Base-by-base conservation (phyloP, 2,113 vertebrate genomes). In the Lutjanus erythropterus region DNA sequence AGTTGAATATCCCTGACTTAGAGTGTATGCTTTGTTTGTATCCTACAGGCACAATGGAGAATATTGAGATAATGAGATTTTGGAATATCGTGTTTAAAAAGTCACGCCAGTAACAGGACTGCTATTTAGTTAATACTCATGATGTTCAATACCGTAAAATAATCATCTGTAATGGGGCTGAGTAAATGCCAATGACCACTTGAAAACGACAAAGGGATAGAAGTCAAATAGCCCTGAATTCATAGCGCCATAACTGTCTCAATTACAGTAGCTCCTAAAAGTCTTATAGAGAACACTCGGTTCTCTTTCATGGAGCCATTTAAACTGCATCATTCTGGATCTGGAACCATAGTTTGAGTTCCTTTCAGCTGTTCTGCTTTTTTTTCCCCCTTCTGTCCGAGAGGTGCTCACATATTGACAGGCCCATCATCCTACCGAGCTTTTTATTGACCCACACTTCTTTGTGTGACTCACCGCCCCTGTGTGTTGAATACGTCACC, bases 331-430 rank as follows among this genome's bases (percentile, higher is more conserved):
- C 61, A 78, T 83, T 87, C 56, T 55, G 47, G 46, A 69, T 1
- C 14, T 19, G 2, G 1, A 62, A 11, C 9, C 7, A 37, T 11
- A 70, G 18, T 83, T 55, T 33, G 7, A 73, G 41, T 46, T 15
- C 12, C 52, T 80, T 75, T 23, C 61, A 75, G 49, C 69, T 61
- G n/a, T 85, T 78, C 44, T 55, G 5, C 12, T 47, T 68, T 25
- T 68, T 10, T 67, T 55, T 58, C 35, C 10, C 3, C n/a, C 35
- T 42, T 11, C n/a, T 44, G 58, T 25, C 47, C 2, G 5, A 53
- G 49, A 67, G 52, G 35, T 82, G 49, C 75, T 75, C 75, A 68
- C 18, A 37, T 78, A 89, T 86, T 33, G 85, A 89, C 84, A 72
- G 68, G 55, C 14, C 66, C 49, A 86, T 91, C 81, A 71, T 68